A percentile compares a stretch with the other conserved stretches of the same genome.
Evolutionary conservation across 1,140 invertebrate genomes (phyloP).

Genomic region (Hycleus phaleratus): DNA sequence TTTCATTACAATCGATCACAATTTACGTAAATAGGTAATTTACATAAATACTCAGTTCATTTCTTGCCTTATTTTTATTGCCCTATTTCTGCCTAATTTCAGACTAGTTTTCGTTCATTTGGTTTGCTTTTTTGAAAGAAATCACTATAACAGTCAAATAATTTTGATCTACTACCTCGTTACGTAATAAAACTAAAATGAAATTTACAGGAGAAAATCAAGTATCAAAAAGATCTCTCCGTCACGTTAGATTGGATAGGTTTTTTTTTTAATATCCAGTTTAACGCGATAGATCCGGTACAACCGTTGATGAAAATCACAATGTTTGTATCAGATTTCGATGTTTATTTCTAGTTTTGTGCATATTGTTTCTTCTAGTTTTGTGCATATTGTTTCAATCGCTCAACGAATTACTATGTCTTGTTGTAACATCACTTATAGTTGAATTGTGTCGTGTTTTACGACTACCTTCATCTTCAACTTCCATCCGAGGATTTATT

Average conservation of each 20-base stretch:
- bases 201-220: not conserved
- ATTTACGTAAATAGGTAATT: not conserved
- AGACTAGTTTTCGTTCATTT: not conserved
- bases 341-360: constrained; percentile 18
- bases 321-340: constrained; percentile 3
- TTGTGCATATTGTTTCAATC: constrained; percentile 40
- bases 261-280: no score
- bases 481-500: constrained; percentile 47
- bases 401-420: constrained; percentile 51
- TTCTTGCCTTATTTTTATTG: not conserved
- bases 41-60: not conserved
- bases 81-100: not conserved
- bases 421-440: constrained; percentile 45
- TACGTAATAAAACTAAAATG: not conserved
- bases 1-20: no score
- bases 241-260: no score
- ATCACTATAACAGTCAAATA: no score
- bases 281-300: no score
- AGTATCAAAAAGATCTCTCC: no score
- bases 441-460: constrained; percentile 61
- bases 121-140: no score
- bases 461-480: constrained; percentile 52
- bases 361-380: not conserved
- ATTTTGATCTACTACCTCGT: no score
- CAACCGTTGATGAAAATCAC: not conserved